phyloP scores from a whole-genome alignment of 1,140 invertebrate species.

The Rhizoglyphus robini region DNA sequence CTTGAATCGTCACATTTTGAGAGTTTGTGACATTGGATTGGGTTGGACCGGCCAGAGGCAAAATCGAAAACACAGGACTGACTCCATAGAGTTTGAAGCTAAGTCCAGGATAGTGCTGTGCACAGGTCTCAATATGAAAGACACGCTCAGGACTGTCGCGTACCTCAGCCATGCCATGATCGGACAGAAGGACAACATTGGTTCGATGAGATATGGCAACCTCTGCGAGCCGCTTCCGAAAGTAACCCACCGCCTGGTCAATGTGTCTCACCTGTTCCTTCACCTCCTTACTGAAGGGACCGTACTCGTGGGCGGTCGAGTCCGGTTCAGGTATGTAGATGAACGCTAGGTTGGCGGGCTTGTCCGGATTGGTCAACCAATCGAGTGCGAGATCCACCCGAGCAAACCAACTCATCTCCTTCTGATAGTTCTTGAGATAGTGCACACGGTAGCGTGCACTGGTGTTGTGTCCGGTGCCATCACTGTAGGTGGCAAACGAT shows the following conservation, averaged over 20 bases:
- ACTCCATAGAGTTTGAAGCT: constrained; percentile 21
- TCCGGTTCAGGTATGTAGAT: constrained; percentile 27
- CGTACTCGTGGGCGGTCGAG: constrained; percentile 22
- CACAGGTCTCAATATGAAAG: not conserved
- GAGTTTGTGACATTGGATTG: too few species aligned
- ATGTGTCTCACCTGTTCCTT: not conserved
- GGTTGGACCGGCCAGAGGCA: too few species aligned
- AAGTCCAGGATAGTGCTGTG: not conserved
- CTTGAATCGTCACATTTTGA: too few species aligned
- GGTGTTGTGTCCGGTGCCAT: not conserved
- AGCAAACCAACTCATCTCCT: constrained; percentile 19
- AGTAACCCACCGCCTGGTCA: constrained; percentile 27
- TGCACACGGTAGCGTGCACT: not conserved
- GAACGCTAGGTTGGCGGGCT: constrained; percentile 24
- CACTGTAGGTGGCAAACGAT: not conserved
- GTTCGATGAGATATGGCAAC: constrained; percentile 22
- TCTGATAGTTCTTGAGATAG: constrained; percentile 18
- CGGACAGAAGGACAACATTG: constrained; percentile 30
- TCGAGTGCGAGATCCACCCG: constrained; percentile 19
- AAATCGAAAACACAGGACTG: constrained; percentile 26
- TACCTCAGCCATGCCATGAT: constrained; percentile 31
- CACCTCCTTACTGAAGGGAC: constrained; percentile 21
- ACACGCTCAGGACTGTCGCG: not conserved
- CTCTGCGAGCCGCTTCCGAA: constrained; percentile 24
- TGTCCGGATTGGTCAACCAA: constrained; percentile 20